phyloP scores from a whole-genome alignment of 2,888 invertebrate genomes.

The Incurvaria masculella region DNA sequence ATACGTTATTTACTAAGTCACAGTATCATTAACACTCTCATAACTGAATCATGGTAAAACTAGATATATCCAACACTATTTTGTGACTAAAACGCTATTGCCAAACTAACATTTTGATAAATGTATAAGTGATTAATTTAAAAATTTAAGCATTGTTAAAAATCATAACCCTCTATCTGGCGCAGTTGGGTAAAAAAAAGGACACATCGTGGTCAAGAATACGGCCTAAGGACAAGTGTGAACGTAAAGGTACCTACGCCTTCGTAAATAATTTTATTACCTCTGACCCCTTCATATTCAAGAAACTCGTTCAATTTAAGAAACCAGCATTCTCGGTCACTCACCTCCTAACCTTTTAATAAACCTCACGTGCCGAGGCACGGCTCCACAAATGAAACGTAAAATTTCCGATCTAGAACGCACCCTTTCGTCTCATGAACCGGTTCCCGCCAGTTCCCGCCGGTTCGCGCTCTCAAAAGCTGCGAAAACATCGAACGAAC shows the following conservation, averaged over 20 bases:
- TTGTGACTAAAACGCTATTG: too few species aligned
- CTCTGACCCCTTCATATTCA: slow-evolving; percentile 1
- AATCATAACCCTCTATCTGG: too few species aligned
- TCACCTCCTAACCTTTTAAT: slow-evolving; percentile 32
- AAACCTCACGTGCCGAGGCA: slow-evolving; percentile 37
- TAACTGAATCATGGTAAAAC: too few species aligned
- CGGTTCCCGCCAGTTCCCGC: slow-evolving; percentile 22
- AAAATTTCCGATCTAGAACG: slow-evolving; percentile 39
- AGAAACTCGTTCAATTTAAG: neutral
- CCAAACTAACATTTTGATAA: too few species aligned
- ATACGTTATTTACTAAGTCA: too few species aligned
- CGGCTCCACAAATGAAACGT: slow-evolving; percentile 50
- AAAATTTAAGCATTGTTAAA: too few species aligned
- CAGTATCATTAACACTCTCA: too few species aligned
- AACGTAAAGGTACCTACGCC: neutral
- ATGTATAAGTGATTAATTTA: too few species aligned
- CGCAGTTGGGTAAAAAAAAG: too few species aligned
- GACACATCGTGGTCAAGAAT: too few species aligned
- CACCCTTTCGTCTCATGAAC: slow-evolving; percentile 20
- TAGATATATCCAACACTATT: too few species aligned
- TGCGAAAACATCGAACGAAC: slow-evolving; percentile 47
- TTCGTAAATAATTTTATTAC: slow-evolving; percentile 5
- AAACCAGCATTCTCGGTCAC: too few species aligned
- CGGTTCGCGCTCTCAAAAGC: slow-evolving; percentile 22
- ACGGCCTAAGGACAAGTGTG: neutral